phyloP scores from a whole-genome alignment of 2,797 vertebrate genomes.

The Coendou prehensilis region DNA sequence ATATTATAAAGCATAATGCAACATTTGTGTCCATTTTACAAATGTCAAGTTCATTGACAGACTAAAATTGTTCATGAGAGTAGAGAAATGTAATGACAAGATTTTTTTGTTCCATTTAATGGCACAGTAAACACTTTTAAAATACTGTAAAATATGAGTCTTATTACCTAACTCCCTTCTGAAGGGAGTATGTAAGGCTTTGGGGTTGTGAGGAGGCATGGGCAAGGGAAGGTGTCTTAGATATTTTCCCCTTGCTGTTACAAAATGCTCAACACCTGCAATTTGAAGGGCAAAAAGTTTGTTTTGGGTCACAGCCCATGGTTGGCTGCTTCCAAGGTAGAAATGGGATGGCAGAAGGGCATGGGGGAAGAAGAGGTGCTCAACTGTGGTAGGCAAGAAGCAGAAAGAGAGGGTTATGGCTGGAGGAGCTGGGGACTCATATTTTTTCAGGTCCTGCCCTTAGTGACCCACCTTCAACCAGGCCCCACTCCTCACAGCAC shows the following conservation, averaged over 20 bases:
- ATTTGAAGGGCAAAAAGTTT: neutral
- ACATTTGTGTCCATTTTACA: constrained; percentile 20
- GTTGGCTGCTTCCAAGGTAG: neutral
- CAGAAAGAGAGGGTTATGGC: neutral
- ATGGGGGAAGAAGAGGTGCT: neutral
- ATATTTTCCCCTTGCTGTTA: neutral
- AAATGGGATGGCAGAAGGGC: neutral
- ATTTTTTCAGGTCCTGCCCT: neutral
- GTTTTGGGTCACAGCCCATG: neutral
- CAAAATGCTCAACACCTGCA: neutral
- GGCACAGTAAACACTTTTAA: neutral
- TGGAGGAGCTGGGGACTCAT: neutral
- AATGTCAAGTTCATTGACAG: constrained; percentile 37
- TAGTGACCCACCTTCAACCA: neutral
- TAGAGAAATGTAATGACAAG: neutral
- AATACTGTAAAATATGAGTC: constrained; percentile 37
- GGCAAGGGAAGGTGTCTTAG: neutral
- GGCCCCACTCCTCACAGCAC: neutral
- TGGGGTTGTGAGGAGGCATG: neutral
- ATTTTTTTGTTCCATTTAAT: neutral
- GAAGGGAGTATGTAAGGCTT: neutral
- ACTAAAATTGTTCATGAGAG: constrained; percentile 13
- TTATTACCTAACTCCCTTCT: neutral
- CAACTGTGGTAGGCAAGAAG: neutral
- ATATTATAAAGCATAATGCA: constrained; percentile 7